A percentile compares a stretch with the other conserved stretches of the same genome.
These are phyloP conservation scores for Poeciliopsis infans DNA, from an alignment of 2,797 vertebrate species.

Conservation along the genomic window DNA sequence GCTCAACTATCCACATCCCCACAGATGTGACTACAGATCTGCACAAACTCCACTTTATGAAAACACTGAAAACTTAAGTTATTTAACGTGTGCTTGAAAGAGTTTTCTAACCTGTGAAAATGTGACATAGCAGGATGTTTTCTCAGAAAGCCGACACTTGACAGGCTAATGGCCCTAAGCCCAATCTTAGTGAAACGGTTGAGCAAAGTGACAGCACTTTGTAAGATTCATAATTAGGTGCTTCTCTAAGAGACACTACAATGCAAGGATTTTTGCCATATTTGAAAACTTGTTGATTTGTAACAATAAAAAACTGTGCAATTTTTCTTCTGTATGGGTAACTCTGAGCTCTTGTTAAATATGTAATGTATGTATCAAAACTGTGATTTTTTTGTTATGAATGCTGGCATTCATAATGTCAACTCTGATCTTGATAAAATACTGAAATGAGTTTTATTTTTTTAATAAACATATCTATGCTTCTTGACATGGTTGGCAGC, in stretches of 20 bases:
- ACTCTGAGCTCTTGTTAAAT: slow-evolving; percentile 38
- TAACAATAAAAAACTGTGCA: not conserved
- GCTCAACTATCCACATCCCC: not conserved
- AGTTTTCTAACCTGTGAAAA: not conserved
- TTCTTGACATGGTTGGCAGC: not conserved
- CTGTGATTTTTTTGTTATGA: slow-evolving; percentile 58
- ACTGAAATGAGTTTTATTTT: not conserved
- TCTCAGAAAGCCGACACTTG: not conserved
- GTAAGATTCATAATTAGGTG: not conserved
- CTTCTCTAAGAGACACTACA: not conserved
- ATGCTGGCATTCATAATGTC: slow-evolving; percentile 76
- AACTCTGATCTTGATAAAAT: slow-evolving; percentile 24
- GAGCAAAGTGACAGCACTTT: not conserved
- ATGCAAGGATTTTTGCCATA: not conserved
- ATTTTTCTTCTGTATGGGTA: not conserved
- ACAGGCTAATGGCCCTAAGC: not conserved
- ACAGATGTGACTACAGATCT: not conserved
- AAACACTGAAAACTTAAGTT: not conserved
- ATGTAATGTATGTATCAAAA: slow-evolving; percentile 14
- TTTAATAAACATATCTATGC: not conserved
- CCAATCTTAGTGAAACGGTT: not conserved
- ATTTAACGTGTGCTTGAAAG: not conserved
- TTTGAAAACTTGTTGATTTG: slow-evolving; percentile 11
- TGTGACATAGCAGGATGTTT: not conserved
- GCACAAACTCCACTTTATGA: slow-evolving; percentile 25